Evolutionary conservation across 1,140 invertebrate genomes (phyloP), one percentile per base, ranked within the genome.

Genomic region (Cydia fagiglandana): DNA sequence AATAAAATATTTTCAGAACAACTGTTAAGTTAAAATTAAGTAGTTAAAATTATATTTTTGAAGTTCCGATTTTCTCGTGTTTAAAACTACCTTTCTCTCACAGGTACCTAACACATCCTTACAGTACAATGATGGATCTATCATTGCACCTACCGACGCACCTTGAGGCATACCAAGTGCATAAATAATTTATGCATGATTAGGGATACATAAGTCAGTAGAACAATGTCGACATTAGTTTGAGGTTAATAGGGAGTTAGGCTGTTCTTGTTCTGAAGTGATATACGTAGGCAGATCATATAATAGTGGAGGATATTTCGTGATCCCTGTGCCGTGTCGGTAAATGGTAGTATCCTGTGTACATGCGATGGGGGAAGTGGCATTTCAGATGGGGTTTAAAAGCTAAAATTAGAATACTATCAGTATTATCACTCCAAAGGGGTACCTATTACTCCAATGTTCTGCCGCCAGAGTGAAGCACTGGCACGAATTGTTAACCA

Each of bases 311-410:
- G 66, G 66, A 70, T 70, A 70, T 70, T 38, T 70, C 66, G 66
- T 70, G 66, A 70, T 70, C 66, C 64, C 64, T 38, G 13, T 61
- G 56, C 38, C 66, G 66, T 70, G 66, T 70, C 34, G 34, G 66
- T 70, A 70, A 70, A 70, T 30, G 66, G 34, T 13, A 0, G 66
- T 78, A 80, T 80, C 79, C 79, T 80, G 79, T 64, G 79, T 38
- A 78, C 64, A 78, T 56, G 73, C 75, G 10, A n/a, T 4, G 15
- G 34, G 17, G 34, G 66, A 4, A 41, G 5, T 45, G 66, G 66
- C 20, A 10, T 10, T 61, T 68, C 15, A 6, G 64, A 12, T 68
- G 12, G 12, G 3, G 10, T 13, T 17, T 56, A n/a, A 17, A 17
- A 56, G 53, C 53, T 56, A 9, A 56, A 56, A 56, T 53, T 4